phyloP scores from a whole-genome alignment of 2,113 vertebrate species.

The Anseranas semipalmata region DNA sequence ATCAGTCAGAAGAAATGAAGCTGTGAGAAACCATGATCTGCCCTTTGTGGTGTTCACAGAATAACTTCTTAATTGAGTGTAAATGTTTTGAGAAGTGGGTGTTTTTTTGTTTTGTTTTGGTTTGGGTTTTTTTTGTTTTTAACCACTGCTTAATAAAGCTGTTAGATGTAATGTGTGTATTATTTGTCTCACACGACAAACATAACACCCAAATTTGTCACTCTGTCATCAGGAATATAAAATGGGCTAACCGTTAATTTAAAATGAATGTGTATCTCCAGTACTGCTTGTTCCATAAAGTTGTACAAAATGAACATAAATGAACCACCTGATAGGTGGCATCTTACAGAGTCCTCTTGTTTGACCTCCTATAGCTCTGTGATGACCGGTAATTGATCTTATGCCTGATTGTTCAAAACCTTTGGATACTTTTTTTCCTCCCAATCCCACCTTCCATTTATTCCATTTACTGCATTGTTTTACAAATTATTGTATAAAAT shows the following conservation, averaged over 20 bases:
- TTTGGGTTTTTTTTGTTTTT: not conserved
- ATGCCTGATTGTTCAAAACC: not conserved
- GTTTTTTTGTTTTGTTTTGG: not conserved
- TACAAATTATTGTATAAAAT: not conserved
- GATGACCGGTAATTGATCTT: not conserved
- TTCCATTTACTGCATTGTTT: not conserved
- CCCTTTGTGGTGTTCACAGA: not conserved
- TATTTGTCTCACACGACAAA: not conserved
- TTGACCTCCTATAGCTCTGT: not conserved
- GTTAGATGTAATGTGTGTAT: not conserved
- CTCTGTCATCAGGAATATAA: not conserved
- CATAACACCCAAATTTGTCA: not conserved
- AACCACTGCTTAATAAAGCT: conserved; percentile 40
- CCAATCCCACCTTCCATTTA: not conserved
- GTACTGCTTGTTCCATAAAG: not conserved
- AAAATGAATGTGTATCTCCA: not conserved
- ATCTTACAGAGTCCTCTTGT: not conserved
- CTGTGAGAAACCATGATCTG: not conserved
- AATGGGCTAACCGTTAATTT: not conserved
- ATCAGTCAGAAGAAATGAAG: not conserved
- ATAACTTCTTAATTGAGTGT: not conserved
- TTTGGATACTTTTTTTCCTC: not conserved
- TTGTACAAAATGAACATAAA: not conserved
- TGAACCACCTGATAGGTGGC: not conserved
- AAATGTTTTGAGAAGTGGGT: conserved; percentile 4